Percentiles rank a stretch among this genome's conserved stretches.
Conservation (phyloP, 1,140 invertebrate species). For the Drosophila burlai region DNA sequence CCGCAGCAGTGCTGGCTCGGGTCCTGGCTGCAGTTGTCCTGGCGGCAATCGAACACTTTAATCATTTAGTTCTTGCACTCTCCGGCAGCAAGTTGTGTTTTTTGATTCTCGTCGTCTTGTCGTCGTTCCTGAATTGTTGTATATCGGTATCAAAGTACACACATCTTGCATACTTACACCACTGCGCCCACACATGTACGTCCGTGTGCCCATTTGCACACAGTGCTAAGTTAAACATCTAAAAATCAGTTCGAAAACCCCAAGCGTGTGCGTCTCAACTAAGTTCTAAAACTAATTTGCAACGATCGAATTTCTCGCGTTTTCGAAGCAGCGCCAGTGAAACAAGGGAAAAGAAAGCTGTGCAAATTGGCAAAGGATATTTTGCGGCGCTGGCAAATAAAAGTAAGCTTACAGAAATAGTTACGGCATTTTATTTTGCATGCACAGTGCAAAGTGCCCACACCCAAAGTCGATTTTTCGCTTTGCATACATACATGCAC, state of each 20-base stretch:
- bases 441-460: slow-evolving; percentile 58
- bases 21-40: slow-evolving; percentile 82
- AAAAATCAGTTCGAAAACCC: slow-evolving; percentile 51
- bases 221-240: slow-evolving; percentile 46
- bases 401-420: slow-evolving; percentile 60
- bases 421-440: slow-evolving; percentile 52
- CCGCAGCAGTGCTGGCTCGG: slow-evolving; percentile 32
- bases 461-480: slow-evolving; percentile 81
- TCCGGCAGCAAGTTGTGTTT: slow-evolving; percentile 85
- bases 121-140: slow-evolving; percentile 82
- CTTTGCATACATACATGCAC: slow-evolving; percentile 46
- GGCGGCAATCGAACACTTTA: slow-evolving; percentile 77
- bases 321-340: slow-evolving; percentile 22
- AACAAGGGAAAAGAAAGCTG: slow-evolving; percentile 22
- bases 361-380: slow-evolving; percentile 48
- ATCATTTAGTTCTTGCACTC: slow-evolving; percentile 85
- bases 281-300: slow-evolving; percentile 71
- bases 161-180: slow-evolving; percentile 70
- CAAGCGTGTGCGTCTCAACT: slow-evolving; percentile 54
- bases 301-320: slow-evolving; percentile 40
- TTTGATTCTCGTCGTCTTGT: slow-evolving; percentile 82
- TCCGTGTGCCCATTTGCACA: slow-evolving; percentile 42
- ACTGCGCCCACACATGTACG: slow-evolving; percentile 40
- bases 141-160: slow-evolving; percentile 79
- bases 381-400: slow-evolving; percentile 51